Evolutionary conservation across 1,140 invertebrate species (phyloP).

Genomic region (Papilio helenus): DNA sequence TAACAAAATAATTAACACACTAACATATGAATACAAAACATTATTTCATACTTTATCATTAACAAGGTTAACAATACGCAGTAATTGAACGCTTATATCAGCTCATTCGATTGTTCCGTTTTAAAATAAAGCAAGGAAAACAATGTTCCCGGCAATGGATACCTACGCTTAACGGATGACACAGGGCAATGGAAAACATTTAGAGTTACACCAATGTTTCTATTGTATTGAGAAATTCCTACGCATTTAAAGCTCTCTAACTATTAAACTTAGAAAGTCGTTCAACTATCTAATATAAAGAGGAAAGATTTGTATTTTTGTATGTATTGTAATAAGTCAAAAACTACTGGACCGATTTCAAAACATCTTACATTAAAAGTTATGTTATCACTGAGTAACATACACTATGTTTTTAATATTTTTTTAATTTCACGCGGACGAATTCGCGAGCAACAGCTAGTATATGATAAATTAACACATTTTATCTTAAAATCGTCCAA

Average conservation of each 20-base stretch:
- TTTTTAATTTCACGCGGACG: too few relatives aligned
- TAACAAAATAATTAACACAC: neutral
- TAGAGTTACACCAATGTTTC: neutral
- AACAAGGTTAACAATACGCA: constrained; percentile 15
- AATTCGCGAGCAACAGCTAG: too few relatives aligned
- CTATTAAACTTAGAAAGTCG: neutral
- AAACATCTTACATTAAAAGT: too few relatives aligned
- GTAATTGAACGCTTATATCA: constrained; percentile 22
- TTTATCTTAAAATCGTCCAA: too few relatives aligned
- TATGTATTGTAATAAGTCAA: too few relatives aligned
- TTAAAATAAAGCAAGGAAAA: constrained; percentile 21
- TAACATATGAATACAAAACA: constrained; percentile 10
- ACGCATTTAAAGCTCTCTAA: neutral
- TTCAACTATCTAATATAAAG: neutral
- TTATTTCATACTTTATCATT: constrained; percentile 19
- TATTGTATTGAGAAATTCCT: neutral
- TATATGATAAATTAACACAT: too few relatives aligned
- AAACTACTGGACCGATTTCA: too few relatives aligned
- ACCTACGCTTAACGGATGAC: neutral
- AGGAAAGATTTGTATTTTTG: neutral
- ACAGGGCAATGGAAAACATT: neutral
- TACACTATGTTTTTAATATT: too few relatives aligned
- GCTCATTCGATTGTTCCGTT: constrained; percentile 16
- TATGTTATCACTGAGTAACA: too few relatives aligned
- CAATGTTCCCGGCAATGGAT: constrained; percentile 12